These are phyloP conservation scores for Odobenus rosmarus DNA, from an alignment of 2,113 vertebrate genomes.

Conservation along the genomic window DNA sequence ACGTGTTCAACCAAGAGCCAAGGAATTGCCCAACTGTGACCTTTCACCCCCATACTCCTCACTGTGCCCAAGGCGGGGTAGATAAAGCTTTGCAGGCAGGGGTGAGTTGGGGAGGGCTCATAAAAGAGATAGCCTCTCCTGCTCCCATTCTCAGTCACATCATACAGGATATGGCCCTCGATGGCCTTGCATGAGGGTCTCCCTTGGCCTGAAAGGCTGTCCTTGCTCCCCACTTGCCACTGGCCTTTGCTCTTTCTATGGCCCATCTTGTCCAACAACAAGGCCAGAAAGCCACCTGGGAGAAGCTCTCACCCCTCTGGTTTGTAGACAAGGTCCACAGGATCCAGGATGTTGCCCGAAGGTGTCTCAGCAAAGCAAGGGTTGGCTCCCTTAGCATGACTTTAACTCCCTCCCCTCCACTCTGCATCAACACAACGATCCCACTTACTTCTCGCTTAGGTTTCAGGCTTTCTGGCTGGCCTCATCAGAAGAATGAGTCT, in stretches of 20 bases:
- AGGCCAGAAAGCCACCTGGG: neutral
- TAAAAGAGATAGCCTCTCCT: neutral
- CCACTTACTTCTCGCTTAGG: neutral
- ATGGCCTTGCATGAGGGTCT: neutral
- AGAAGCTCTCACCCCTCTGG: neutral
- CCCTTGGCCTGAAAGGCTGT: neutral
- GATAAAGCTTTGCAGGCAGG: neutral
- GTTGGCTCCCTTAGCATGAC: neutral
- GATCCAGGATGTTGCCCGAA: neutral
- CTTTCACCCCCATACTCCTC: neutral
- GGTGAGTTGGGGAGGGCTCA: neutral
- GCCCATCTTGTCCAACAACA: neutral
- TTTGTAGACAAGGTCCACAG: neutral
- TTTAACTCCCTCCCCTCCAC: neutral
- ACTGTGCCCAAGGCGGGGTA: accelerated
- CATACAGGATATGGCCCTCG: accelerated
- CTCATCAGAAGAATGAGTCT: neutral
- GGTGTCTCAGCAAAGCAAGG: neutral
- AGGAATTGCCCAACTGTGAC: neutral
- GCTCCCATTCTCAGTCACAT: neutral
- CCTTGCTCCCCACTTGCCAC: accelerated
- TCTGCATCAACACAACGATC: neutral
- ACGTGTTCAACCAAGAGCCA: neutral
- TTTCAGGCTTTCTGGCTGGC: neutral
- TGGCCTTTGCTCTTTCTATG: neutral